These are phyloP conservation scores for Pyralis farinalis DNA, from an alignment of 2,888 invertebrate genomes.

Conservation along the genomic window DNA sequence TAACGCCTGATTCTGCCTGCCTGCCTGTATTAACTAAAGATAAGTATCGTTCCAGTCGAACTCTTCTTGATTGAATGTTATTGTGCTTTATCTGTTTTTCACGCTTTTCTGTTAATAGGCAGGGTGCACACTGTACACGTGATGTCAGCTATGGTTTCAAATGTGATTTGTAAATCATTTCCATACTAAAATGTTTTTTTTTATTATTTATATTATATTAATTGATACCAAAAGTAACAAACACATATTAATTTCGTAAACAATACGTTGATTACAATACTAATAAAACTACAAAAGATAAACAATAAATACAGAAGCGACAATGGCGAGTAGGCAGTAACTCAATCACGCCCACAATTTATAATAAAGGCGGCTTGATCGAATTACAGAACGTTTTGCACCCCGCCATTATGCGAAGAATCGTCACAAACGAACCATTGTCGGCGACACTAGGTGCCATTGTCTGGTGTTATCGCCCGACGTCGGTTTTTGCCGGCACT, in stretches of 20 bases:
- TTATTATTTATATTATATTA: too few species aligned
- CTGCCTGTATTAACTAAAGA: too few species aligned
- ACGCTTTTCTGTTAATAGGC: too few species aligned
- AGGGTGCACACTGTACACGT: too few species aligned
- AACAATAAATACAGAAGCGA: constrained; percentile 46
- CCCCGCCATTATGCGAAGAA: constrained; percentile 75
- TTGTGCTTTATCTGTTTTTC: too few species aligned
- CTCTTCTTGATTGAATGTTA: too few species aligned
- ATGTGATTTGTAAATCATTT: too few species aligned
- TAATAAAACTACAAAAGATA: constrained; percentile 28
- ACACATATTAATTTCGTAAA: neutral
- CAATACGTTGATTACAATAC: constrained; percentile 20
- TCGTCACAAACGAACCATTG: constrained; percentile 79
- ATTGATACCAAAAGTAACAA: too few species aligned
- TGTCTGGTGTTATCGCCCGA: constrained; percentile 72
- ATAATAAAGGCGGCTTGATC: constrained; percentile 72
- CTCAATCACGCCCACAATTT: constrained; percentile 72
- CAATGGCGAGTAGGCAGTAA: constrained; percentile 53
- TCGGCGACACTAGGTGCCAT: constrained; percentile 71
- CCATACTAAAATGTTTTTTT: too few species aligned
- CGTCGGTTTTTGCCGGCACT: constrained; percentile 73
- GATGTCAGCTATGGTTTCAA: too few species aligned
- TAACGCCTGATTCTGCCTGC: too few species aligned
- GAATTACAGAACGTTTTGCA: constrained; percentile 69
- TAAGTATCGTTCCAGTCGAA: too few species aligned